Evolutionary conservation across 92 coral and sea anemone genomes (phyloP).

Genomic region (Desmophyllum pertusum): DNA sequence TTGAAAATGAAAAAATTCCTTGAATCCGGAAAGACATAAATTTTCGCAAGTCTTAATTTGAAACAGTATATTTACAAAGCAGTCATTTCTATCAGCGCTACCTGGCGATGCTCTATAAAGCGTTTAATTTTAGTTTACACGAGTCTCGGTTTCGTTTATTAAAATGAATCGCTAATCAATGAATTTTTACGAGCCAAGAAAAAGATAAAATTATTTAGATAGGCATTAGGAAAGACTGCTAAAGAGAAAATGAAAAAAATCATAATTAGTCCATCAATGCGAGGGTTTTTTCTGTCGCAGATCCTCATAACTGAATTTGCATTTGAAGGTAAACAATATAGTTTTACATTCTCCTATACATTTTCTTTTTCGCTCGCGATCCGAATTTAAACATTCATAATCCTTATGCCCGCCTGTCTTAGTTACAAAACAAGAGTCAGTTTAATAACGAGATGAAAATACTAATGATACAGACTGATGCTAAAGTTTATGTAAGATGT

Average conservation of each 20-base stretch:
- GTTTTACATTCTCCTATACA: no score
- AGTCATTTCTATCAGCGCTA: neutral
- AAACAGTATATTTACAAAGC: neutral
- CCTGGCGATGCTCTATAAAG: neutral
- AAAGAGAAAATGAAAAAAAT: neutral
- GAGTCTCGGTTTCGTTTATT: neutral
- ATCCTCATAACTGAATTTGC: neutral
- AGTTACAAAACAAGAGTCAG: neutral
- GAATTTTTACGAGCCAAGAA: neutral
- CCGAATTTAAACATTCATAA: neutral
- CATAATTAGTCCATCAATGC: neutral
- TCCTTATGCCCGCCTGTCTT: neutral
- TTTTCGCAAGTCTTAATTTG: neutral
- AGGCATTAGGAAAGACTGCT: neutral
- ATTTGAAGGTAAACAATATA: conserved; percentile 1
- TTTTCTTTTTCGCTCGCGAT: neutral
- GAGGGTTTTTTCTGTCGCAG: neutral
- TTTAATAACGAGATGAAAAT: neutral
- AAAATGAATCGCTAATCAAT: neutral
- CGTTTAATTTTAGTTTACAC: neutral
- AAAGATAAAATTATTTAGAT: neutral
- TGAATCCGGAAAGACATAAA: neutral
- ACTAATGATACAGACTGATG: neutral
- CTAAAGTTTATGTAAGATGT: neutral
- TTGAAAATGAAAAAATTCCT: neutral